Evolutionary conservation across 2,888 invertebrate genomes (phyloP), one percentile per base, ranked within the genome.

Genomic region (Gastrophysa polygoni): DNA sequence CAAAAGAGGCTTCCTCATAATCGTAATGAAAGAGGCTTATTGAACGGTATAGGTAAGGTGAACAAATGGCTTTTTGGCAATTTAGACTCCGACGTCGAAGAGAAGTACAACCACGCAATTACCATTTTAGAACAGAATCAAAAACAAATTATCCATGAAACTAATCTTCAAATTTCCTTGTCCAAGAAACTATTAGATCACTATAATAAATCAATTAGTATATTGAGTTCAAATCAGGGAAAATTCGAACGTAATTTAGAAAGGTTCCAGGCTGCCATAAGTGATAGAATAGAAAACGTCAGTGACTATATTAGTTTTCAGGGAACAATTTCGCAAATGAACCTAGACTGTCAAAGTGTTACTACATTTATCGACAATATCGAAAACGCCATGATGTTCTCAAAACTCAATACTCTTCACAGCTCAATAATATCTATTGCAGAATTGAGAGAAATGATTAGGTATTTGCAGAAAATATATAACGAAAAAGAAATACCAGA

Each of bases 51-150:
- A 0, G 58, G 64, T 3, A 64, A 28, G 28, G 21, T 58, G 16
- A 17, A 34, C 20, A 59, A 65, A 51, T 65, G 56, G 49, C 43
- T 65, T n/a, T 59, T 59, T 11, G 62, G 59, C 21, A 62, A 50
- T 8, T 20, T 65, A 44, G 61, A 62, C 20, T 28, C 58, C 4
- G 56, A 58, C 14, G 64, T 62, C 43, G 51, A n/a, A n/a, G n/a
- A n/a, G n/a, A 34, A 43, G 10, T 62, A 58, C 20, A 17, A 61
- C 44, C 14, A 51, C 2, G 20, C 55, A 24, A 20, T 64, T 10
- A 5, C 48, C 21, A 50, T n/a, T 10, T 34, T 62, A 59, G 54
- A 54, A 43, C 20, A 61, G 10, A 59, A 62, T 46, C 55, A 55
- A 43, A n/a, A 29, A 17, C 14, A 60, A 28, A 43, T 43, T 4